Evolutionary conservation across 1,140 invertebrate genomes (phyloP).

Genomic region (Wasmannia auropunctata): DNA sequence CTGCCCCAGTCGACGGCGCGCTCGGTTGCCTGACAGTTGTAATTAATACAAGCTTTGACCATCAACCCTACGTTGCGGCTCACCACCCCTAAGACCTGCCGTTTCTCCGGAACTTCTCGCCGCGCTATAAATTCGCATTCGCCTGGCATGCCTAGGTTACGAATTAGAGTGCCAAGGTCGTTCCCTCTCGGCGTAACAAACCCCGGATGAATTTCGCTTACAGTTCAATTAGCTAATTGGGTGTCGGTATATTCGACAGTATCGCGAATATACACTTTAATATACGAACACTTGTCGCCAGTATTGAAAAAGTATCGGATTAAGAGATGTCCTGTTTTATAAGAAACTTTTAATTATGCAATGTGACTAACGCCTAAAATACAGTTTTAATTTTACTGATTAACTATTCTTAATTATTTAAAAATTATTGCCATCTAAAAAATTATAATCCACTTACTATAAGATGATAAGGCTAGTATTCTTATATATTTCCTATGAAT

Average conservation of each 20-base stretch:
- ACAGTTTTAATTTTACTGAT: neutral
- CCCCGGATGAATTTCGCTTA: slow-evolving; percentile 50
- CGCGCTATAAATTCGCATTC: slow-evolving; percentile 60
- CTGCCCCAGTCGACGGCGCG: slow-evolving; percentile 58
- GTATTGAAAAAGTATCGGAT: neutral
- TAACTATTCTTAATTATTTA: neutral
- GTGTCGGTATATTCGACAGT: slow-evolving; percentile 11
- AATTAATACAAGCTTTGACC: slow-evolving; percentile 82
- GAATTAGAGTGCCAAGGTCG: slow-evolving; percentile 19
- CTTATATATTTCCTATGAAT: neutral
- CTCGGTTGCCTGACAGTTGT: slow-evolving; percentile 75
- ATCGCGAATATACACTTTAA: neutral
- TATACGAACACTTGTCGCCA: neutral
- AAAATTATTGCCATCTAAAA: neutral
- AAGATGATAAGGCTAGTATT: neutral
- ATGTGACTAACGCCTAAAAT: neutral
- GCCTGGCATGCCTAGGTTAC: slow-evolving; percentile 28
- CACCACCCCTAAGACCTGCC: slow-evolving; percentile 68
- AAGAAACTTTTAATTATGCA: neutral
- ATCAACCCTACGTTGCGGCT: slow-evolving; percentile 74
- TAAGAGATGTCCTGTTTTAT: neutral
- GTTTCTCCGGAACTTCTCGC: slow-evolving; percentile 72
- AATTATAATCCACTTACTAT: neutral
- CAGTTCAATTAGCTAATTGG: slow-evolving; percentile 59
- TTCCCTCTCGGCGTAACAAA: slow-evolving; percentile 37